Base-by-base conservation (phyloP, 2,113 vertebrate species). In the Lepisosteus osseus region DNA sequence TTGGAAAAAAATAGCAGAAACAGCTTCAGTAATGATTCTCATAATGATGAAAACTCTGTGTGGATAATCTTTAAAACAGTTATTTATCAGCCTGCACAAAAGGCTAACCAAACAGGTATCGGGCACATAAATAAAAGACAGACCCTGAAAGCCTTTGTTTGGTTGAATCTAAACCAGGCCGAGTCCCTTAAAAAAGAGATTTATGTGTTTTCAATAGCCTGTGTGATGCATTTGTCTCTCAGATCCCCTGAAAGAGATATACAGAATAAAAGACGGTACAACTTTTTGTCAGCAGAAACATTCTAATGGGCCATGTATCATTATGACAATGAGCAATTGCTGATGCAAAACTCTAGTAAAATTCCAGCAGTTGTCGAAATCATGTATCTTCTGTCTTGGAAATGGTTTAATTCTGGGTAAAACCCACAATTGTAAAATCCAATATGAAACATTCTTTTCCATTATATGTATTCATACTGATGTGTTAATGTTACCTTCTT, bases 191-290 rank as follows among this genome's bases (percentile, higher is more conserved):
- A 86, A 86, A 86, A 84, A 61, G 81, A 90, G 88, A 92, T 86
- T 87, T 86, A 92, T 89, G 86, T 76, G 78, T 77, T 68, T 86
- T 88, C 91, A 84, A 91, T 91, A 83, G 77, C 40, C 4, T 56
- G 69, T 72, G 78, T 89, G 86, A 90, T 87, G 80, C 77, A 87
- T 89, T 82, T 77, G 76, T 79, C 81, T 79, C 76, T 76, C 71
- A 79, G 86, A 88, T 88, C 83, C 80, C 65, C 77, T 90, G 84
- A 89, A 89, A 89, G 84, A 91, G 88, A 93, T 87, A 87, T 77
- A 80, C 79, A 69, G 82, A 88, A 88, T 86, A 85, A 87, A 89
- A 79, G 83, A 69, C 74, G 61, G 63, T 69, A 82, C 78, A 65
- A 76, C 71, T 85, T 85, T 90, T 90, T 90, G 89, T 93, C 88